Base-by-base conservation (phyloP, 2,888 invertebrate species). In the Mythimna ferrago region DNA sequence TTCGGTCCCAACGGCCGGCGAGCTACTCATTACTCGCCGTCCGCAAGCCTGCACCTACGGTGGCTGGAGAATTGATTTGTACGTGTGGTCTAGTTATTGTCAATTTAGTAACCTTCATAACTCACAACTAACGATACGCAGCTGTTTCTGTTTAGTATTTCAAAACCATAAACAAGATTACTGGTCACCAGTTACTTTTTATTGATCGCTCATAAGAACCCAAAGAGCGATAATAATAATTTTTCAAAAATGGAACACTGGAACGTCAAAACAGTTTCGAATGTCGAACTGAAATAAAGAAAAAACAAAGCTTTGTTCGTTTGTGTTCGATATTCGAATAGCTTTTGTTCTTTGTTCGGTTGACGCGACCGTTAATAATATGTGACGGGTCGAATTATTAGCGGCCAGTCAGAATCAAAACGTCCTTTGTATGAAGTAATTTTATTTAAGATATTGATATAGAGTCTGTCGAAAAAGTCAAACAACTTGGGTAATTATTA, bases 301-400 rank as follows among this genome's bases (percentile, higher is more conserved):
- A 86, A 86, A 86, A 90, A 83, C 82, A 87, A 87, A 90, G 89
- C 90, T 90, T 88, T 88, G 80, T 91, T 92, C 92, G 90, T 91
- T 92, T 88, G 86, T 82, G 82, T 85, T 86, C 89, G 89, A 89
- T 87, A 89, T 92, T 90, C 91, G 91, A 92, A 90, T 87, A 83
- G 92, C 93, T 91, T 92, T 93, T 92, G 93, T 93, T 93, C 93
- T 93, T 93, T 93, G 93, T 93, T 93, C 88, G 68, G 84, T 87
- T 85, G 87, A 80, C 84, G 81, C 86, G 88, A 89, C 90, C 89
- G 91, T 91, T 88, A 89, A 88, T 88, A 89, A 87, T 80, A 86
- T 85, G 83, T 86, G 81, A 84, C 87, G 82, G 80, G 74, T 81
- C 76, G 80, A 84, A 81, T 82, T 81, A 82, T 85, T 84, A 66